Evolutionary conservation across 2,888 invertebrate genomes (phyloP).

Genomic region (Rhagonycha lutea): DNA sequence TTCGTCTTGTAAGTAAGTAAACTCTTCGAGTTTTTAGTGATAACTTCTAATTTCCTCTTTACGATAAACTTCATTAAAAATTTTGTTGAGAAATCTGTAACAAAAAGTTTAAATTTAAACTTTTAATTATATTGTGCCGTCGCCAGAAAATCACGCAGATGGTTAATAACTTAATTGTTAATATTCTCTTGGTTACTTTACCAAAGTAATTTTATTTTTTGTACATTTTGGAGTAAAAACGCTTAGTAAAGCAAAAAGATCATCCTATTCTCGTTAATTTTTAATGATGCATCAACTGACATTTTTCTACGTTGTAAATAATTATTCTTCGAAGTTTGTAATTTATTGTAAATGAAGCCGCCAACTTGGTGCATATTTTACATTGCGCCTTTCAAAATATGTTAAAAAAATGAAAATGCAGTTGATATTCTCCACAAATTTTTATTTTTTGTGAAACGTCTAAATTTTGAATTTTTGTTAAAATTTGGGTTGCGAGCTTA

Average conservation of each 20-base stretch:
- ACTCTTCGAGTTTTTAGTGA: too few relatives aligned
- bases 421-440: too few relatives aligned
- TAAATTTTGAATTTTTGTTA: too few relatives aligned
- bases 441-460: too few relatives aligned
- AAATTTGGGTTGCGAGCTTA: too few relatives aligned
- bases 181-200: not conserved
- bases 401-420: too few relatives aligned
- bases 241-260: not conserved
- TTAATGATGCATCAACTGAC: fast-evolving
- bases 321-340: not conserved
- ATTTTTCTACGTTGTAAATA: not conserved
- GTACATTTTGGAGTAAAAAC: not conserved
- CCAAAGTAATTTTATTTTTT: not conserved
- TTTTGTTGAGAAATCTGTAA: not conserved
- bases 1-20: too few relatives aligned
- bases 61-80: too few relatives aligned
- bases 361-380: too few relatives aligned
- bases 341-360: not conserved
- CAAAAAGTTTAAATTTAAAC: not conserved
- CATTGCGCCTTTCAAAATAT: too few relatives aligned
- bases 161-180: not conserved
- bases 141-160: not conserved
- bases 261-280: not conserved
- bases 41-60: too few relatives aligned
- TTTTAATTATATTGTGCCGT: not conserved